Evolutionary conservation across 2,888 invertebrate genomes (phyloP).

Genomic region (Hipparchia semele): DNA sequence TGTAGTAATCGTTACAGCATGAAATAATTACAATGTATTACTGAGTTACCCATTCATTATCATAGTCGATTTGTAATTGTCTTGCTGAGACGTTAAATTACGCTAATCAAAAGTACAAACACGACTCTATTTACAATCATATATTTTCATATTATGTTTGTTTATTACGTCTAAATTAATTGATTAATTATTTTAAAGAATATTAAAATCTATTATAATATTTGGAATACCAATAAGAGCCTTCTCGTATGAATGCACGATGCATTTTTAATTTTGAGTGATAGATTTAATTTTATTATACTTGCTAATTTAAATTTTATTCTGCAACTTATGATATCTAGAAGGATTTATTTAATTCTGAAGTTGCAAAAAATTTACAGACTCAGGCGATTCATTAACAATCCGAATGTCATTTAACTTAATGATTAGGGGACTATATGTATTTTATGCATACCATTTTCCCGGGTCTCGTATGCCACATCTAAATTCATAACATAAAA

Average conservation of each 20-base stretch:
- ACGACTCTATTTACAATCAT: conserved; percentile 4
- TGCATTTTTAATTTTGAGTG: not conserved
- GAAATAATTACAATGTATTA: conserved; percentile 19
- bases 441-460: too few relatives aligned
- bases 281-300: not conserved
- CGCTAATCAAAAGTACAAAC: conserved; percentile 14
- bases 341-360: not conserved
- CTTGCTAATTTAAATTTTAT: not conserved
- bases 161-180: not conserved
- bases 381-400: not conserved
- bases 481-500: too few relatives aligned
- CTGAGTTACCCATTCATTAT: conserved; percentile 18
- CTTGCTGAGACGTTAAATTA: not conserved
- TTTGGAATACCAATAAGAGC: not conserved
- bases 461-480: too few relatives aligned
- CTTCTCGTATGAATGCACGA: too few relatives aligned
- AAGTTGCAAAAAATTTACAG: not conserved
- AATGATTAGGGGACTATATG: not conserved
- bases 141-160: not conserved
- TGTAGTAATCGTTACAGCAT: conserved; percentile 18
- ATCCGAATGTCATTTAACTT: not conserved
- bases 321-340: not conserved
- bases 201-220: not conserved
- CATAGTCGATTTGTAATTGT: conserved; percentile 14
- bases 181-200: not conserved